Conservation (phyloP, 2,113 vertebrate species). For the Anser cygnoides region DNA sequence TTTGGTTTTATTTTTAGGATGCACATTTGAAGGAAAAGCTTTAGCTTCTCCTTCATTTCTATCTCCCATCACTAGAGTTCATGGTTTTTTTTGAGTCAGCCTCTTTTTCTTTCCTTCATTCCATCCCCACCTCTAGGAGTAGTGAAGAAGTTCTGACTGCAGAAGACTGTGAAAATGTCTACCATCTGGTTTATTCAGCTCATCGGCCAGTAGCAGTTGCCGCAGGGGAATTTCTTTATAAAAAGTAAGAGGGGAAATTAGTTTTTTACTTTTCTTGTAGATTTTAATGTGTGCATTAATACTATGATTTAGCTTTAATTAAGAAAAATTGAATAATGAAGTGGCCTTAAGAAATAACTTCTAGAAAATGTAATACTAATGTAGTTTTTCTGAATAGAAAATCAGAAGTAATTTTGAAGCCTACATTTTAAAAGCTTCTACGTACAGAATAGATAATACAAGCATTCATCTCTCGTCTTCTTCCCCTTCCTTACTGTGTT, state of each 20-base stretch:
- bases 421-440: background rate
- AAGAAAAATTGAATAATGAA: background rate
- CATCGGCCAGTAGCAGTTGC: slow-evolving; percentile 96
- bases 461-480: background rate
- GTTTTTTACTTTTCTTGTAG: background rate
- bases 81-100: background rate
- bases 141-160: slow-evolving; percentile 97
- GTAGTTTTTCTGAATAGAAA: background rate
- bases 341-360: background rate
- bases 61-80: background rate
- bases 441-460: background rate
- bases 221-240: slow-evolving; percentile 98
- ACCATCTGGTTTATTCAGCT: slow-evolving; percentile 98
- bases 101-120: slow-evolving; percentile 37
- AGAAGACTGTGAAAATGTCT: slow-evolving; percentile 99
- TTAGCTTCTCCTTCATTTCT: background rate
- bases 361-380: background rate
- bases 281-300: background rate
- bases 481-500: background rate
- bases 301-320: background rate
- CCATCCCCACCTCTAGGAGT: slow-evolving; percentile 80
- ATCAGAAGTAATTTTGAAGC: background rate
- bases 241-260: slow-evolving; percentile 85
- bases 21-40: background rate
- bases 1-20: background rate